Percentiles rank a stretch among this genome's conserved stretches.
These are phyloP conservation scores for Dendropsophus ebraccatus DNA, from an alignment of 2,113 vertebrate genomes.

Conservation along the genomic window DNA sequence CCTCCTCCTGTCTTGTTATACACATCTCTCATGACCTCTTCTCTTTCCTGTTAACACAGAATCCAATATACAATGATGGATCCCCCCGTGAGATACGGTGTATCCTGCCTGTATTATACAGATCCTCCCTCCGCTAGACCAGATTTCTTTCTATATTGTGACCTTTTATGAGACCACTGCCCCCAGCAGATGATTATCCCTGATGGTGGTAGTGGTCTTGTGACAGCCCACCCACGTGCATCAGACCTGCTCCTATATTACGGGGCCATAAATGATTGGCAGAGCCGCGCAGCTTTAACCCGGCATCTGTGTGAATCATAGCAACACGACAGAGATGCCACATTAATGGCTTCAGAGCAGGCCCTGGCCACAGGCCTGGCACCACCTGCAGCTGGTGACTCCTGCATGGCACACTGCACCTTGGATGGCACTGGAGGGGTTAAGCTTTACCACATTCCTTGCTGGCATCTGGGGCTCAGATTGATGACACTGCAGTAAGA, in stretches of 20 bases:
- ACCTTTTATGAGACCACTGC: too few relatives aligned
- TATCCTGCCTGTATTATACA: background rate
- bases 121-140: background rate
- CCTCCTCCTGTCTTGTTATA: background rate
- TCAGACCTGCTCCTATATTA: background rate
- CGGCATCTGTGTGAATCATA: conserved; percentile 2
- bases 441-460: background rate
- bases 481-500: conserved; percentile 15
- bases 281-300: conserved; percentile 5
- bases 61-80: background rate
- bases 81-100: background rate
- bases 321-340: conserved; percentile 37
- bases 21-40: background rate
- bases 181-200: too few relatives aligned
- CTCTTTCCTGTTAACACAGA: background rate
- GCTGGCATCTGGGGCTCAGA: background rate
- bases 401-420: background rate
- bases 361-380: conserved; percentile 7
- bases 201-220: too few relatives aligned
- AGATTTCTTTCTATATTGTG: too few relatives aligned
- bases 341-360: conserved; percentile 19
- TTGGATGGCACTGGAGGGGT: background rate
- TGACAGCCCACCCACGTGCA: too few relatives aligned
- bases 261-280: background rate
- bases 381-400: conserved; percentile 4